Evolutionary conservation across 2,797 vertebrate species (phyloP).

Genomic region (Acanthis flammea): DNA sequence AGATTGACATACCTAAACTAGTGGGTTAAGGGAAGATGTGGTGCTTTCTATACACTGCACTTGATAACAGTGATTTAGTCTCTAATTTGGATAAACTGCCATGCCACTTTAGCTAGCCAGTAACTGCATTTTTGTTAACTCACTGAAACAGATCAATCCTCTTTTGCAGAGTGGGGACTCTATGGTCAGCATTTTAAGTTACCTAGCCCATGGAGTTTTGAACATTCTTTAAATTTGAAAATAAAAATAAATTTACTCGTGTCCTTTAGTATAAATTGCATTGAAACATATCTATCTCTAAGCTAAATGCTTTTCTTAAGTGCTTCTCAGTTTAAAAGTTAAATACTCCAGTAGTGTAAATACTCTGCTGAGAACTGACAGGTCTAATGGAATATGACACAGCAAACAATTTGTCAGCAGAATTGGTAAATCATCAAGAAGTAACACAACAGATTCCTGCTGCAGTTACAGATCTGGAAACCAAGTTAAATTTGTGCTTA

Average conservation of each 20-base stretch:
- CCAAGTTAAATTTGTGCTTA: background rate
- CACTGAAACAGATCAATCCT: background rate
- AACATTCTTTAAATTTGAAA: background rate
- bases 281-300: background rate
- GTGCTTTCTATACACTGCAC: background rate
- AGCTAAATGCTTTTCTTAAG: background rate
- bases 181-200: background rate
- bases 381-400: constrained; percentile 32
- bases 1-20: background rate
- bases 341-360: constrained; percentile 6
- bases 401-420: constrained; percentile 33
- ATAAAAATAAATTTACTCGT: background rate
- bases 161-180: background rate
- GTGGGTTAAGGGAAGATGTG: background rate
- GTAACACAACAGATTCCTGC: constrained; percentile 7
- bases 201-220: background rate
- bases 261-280: background rate
- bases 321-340: constrained; percentile 43
- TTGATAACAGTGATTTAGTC: background rate
- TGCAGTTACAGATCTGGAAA: background rate
- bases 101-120: background rate
- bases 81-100: background rate
- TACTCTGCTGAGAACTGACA: constrained; percentile 17
- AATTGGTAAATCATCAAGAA: constrained; percentile 51
- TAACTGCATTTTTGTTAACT: background rate